Evolutionary conservation across 2,888 invertebrate genomes (phyloP).

Genomic region (Cephus nigrinus): DNA sequence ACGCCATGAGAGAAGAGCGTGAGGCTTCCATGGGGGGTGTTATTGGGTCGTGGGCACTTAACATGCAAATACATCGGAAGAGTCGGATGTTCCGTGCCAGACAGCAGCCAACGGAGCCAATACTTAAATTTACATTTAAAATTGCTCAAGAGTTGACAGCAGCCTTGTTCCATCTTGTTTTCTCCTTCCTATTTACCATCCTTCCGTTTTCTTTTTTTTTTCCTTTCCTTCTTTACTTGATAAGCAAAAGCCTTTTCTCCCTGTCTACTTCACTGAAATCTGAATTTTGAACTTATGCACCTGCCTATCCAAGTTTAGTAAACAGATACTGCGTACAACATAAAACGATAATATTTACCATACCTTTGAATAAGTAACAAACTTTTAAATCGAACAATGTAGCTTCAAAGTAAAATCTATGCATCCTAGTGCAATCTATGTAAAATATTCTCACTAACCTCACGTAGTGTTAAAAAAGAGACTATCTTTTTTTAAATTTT

Average conservation of each 20-base stretch:
- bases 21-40: slow-evolving; percentile 41
- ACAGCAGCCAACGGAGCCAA: slow-evolving; percentile 53
- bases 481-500: neutral
- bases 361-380: neutral
- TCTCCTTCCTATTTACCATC: neutral
- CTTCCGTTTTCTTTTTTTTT: neutral
- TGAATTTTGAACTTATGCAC: neutral
- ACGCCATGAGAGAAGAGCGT: neutral
- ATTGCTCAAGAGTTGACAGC: slow-evolving; percentile 62
- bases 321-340: no score
- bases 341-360: neutral
- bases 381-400: neutral
- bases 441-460: neutral
- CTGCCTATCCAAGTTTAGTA: no score
- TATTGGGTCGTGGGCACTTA: slow-evolving; percentile 65
- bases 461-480: neutral
- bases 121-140: slow-evolving; percentile 66
- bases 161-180: slow-evolving; percentile 25
- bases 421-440: neutral
- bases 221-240: slow-evolving; percentile 1
- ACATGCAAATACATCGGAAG: slow-evolving; percentile 61
- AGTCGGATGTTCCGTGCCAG: slow-evolving; percentile 43
- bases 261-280: neutral
- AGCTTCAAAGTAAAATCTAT: neutral
- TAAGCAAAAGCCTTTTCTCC: slow-evolving; percentile 4